phyloP scores from a whole-genome alignment of 2,888 invertebrate genomes.

The Hemistola chrysoprasaria region DNA sequence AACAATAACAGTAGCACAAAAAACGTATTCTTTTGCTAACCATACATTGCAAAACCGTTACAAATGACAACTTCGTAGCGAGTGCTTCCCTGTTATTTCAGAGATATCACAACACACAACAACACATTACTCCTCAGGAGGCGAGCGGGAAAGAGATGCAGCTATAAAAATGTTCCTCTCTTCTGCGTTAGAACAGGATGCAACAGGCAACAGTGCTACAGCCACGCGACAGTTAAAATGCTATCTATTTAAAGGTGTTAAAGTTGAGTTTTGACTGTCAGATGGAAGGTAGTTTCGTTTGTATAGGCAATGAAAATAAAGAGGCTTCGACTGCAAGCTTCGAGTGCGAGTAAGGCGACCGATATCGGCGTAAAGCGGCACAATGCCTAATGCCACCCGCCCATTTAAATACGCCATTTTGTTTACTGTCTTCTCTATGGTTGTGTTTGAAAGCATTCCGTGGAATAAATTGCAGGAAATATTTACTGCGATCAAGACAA shows the following conservation, averaged over 20 bases:
- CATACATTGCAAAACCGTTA: constrained; percentile 71
- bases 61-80: constrained; percentile 81
- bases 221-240: constrained; percentile 56
- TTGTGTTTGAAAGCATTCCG: constrained; percentile 75
- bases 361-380: constrained; percentile 52
- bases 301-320: constrained; percentile 62
- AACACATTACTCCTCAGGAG: constrained; percentile 80
- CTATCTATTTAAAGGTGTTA: constrained; percentile 35
- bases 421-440: constrained; percentile 75
- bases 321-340: constrained; percentile 28
- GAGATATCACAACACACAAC: constrained; percentile 83
- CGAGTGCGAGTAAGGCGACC: constrained; percentile 57
- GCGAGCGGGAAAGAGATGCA: constrained; percentile 61
- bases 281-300: constrained; percentile 41
- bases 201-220: constrained; percentile 66
- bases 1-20: too few relatives aligned
- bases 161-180: constrained; percentile 61
- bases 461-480: constrained; percentile 74
- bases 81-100: constrained; percentile 83
- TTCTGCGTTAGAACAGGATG: constrained; percentile 52
- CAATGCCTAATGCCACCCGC: constrained; percentile 71
- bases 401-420: constrained; percentile 83
- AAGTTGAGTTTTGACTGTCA: constrained; percentile 29
- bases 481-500: constrained; percentile 67
- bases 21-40: constrained; percentile 43